Base-by-base conservation (phyloP, 2,113 vertebrate genomes). In the Neotragus moschatus region DNA sequence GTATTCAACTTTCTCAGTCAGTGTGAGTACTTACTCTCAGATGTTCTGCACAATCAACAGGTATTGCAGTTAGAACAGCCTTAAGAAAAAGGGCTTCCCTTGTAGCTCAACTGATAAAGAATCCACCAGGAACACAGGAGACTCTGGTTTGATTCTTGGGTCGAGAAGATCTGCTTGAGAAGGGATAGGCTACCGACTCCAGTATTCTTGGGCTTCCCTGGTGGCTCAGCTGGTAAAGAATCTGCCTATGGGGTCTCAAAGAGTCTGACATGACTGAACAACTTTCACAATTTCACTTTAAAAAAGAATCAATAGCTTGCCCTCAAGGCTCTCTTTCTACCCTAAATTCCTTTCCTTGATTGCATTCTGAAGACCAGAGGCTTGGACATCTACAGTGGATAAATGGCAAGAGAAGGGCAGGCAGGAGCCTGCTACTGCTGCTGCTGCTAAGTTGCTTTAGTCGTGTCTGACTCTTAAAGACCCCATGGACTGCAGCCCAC, bases 381-480 rank as follows among this genome's bases (percentile, higher is more conserved):
- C 15, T 26, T 66, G 25, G 51, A 39, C 13, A 23, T 16, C 70
- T 45, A 25, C 16, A 17, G 23, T 26, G 28, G 45, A 63, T 33
- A 77, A 88, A 82, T 60, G 9, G 28, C 28, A 28, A 43, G 21
- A 84, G 10, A 75, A 43, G 43, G 11, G 25, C 11, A 17, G 47
- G 15, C 33, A 45, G 45, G 43, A 56, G 11, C 8, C 14, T 6
- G 25, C 56, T 58, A 11, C 10, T 58, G 56, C 23, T 58, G 23
- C 9, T 58, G 56, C 56, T 58, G 56, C 56, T 58, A 26, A 58
- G 56, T 58, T 5, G 56, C 25, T 58, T 58, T 25, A 26, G 56
- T 26, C 0, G 4, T 11, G 56, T 58, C 56, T 0, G 1, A 58
- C 56, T 58, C 56, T 58, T 23, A 11, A 10, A 4, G 2, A 58